A percentile compares a stretch with the other conserved stretches of the same genome.
Evolutionary conservation across 2,888 invertebrate species (phyloP).

Genomic region (Noctua fimbriata): DNA sequence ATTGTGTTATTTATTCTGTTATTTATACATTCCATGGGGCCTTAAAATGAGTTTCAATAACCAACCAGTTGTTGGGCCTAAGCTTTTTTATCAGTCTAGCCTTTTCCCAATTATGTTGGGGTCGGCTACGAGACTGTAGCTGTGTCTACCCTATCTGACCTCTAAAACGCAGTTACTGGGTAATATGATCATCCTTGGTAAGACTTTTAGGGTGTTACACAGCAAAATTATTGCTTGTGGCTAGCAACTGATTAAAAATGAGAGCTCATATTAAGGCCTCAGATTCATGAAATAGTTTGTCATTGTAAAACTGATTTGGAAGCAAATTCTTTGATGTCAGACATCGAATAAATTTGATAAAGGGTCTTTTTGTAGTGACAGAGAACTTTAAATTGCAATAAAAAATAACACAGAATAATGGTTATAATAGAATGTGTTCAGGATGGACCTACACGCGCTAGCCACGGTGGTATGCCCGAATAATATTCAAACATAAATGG

Average conservation of each 20-base stretch:
- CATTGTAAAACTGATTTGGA: conserved; percentile 1
- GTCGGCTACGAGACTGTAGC: background rate
- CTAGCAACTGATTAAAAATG: background rate
- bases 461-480: background rate
- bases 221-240: background rate
- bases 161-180: background rate
- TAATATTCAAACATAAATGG: background rate
- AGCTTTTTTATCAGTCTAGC: background rate
- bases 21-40: conserved; percentile 54
- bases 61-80: background rate
- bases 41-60: conserved; percentile 8
- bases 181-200: background rate
- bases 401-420: background rate
- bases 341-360: background rate
- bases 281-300: conserved; percentile 50
- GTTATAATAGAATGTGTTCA: background rate
- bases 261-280: conserved; percentile 25
- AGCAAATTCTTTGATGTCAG: conserved; percentile 23
- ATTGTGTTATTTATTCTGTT: conserved; percentile 45
- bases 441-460: too few relatives aligned
- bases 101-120: background rate
- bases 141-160: background rate
- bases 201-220: background rate
- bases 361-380: background rate
- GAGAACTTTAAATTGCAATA: background rate